Evolutionary conservation across 2,888 invertebrate species (phyloP).

Genomic region (Dryomyza anilis): DNA sequence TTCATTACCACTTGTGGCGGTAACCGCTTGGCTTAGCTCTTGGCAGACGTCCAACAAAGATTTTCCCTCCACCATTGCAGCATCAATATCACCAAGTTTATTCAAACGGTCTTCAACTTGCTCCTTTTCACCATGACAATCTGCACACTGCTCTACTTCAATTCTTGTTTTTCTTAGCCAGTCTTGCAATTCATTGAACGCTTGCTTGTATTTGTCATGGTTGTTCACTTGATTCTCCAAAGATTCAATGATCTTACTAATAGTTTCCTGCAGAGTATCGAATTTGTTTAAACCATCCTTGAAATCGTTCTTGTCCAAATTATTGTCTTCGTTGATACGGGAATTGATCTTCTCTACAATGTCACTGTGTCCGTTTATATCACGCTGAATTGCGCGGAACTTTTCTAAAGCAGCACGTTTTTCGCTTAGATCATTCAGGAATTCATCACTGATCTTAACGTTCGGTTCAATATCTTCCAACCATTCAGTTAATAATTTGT

Average conservation of each 20-base stretch:
- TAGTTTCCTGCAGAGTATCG: constrained; percentile 70
- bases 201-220: constrained; percentile 85
- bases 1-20: constrained; percentile 79
- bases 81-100: constrained; percentile 73
- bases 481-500: constrained; percentile 84
- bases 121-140: constrained; percentile 86
- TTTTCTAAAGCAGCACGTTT: constrained; percentile 89
- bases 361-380: constrained; percentile 80
- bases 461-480: constrained; percentile 86
- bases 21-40: constrained; percentile 75
- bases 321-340: constrained; percentile 73
- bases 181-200: constrained; percentile 80
- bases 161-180: constrained; percentile 82
- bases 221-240: constrained; percentile 83
- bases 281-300: constrained; percentile 74
- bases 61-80: constrained; percentile 74
- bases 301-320: constrained; percentile 72
- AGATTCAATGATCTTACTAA: constrained; percentile 72
- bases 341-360: constrained; percentile 77
- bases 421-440: constrained; percentile 85
- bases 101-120: constrained; percentile 77
- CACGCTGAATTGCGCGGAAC: constrained; percentile 80
- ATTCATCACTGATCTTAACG: constrained; percentile 73
- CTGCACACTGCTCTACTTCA: constrained; percentile 83
- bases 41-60: constrained; percentile 74